Evolutionary conservation across 2,797 vertebrate genomes (phyloP).

Genomic region (Percopsis omiscomaycus): DNA sequence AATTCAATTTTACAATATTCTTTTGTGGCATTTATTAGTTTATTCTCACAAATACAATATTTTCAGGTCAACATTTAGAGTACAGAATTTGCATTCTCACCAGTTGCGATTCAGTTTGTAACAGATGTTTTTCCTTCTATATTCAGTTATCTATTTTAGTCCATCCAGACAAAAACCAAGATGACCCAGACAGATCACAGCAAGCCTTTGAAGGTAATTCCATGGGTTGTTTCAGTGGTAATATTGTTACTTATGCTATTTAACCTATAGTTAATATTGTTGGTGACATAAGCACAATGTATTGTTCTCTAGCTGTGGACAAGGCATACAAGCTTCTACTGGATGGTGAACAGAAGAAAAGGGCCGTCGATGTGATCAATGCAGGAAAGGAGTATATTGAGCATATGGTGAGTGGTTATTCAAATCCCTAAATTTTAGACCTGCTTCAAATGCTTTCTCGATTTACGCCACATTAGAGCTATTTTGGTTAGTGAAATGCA

Average conservation of each 20-base stretch:
- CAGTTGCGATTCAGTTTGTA: not conserved
- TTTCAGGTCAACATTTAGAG: not conserved
- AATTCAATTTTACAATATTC: no score
- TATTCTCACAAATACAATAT: no score
- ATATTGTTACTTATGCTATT: not conserved
- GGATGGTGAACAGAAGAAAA: slow-evolving; percentile 95
- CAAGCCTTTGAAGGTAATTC: slow-evolving; percentile 93
- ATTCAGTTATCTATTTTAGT: slow-evolving; percentile 94
- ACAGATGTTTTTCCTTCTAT: slow-evolving; percentile 29
- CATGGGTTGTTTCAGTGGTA: not conserved
- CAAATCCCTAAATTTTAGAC: not conserved
- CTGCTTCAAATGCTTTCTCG: not conserved
- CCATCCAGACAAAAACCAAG: slow-evolving; percentile 99
- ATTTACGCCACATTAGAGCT: no score
- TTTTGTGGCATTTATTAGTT: no score
- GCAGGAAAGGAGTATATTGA: slow-evolving; percentile 96
- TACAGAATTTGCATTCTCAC: not conserved
- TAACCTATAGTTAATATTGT: not conserved
- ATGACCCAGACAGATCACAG: slow-evolving; percentile 89
- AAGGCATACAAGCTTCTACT: slow-evolving; percentile 95
- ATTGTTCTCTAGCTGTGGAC: slow-evolving; percentile 85
- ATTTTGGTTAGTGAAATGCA: not conserved
- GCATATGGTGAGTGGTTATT: slow-evolving; percentile 85
- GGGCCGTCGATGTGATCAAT: slow-evolving; percentile 93
- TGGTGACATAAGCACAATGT: slow-evolving; percentile 33